Base-by-base conservation (phyloP, 2,113 vertebrate species). In the Hippocampus comes region DNA sequence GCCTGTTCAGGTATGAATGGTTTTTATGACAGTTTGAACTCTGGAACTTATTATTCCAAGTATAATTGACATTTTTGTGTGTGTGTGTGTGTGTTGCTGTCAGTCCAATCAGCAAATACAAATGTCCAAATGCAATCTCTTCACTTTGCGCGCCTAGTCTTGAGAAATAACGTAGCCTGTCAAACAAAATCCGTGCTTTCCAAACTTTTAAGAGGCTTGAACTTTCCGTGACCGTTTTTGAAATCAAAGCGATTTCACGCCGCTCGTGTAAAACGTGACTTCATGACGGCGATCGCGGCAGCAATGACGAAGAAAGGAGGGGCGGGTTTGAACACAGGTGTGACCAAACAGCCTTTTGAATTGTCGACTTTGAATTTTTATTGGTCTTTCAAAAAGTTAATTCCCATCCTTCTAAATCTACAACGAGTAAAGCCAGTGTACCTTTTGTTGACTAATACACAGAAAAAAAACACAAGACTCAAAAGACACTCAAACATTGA, bases 171-270 rank as follows among this genome's bases (percentile, higher is more conserved):
- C 80, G 81, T 63, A 61, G 70, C 81, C 82, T 82, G 87, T 82
- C 83, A 82, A 65, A 64, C 66, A 67, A 70, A 83, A 88, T 64
- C 83, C 80, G 68, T 79, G 84, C 86, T 88, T 61, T 61, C 59
- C 59, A 34, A 59, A 61, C 27, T 3, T 81, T 67, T 76, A 77
- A 82, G 74, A 83, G 76, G 64, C 80, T 67, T 92, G 91, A 92
- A 92, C 92, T 91, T 84, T 84, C 70, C 80, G 27, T 89, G 90
- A 91, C 91, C 90, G 87, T 81, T 80, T 72, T 80, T 74, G 60
- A 91, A 87, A 90, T 86, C 87, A 86, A 84, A 83, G 79, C 25
- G 64, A 91, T 93, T 93, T 93, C 91, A 92, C 21, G 88, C 84
- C 76, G 77, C 84, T 91, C 75, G 34, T 72, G 76, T 70, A 43